Evolutionary conservation across 2,888 invertebrate species (phyloP), one percentile per base, ranked within the genome.

Genomic region (Parnassius apollo): DNA sequence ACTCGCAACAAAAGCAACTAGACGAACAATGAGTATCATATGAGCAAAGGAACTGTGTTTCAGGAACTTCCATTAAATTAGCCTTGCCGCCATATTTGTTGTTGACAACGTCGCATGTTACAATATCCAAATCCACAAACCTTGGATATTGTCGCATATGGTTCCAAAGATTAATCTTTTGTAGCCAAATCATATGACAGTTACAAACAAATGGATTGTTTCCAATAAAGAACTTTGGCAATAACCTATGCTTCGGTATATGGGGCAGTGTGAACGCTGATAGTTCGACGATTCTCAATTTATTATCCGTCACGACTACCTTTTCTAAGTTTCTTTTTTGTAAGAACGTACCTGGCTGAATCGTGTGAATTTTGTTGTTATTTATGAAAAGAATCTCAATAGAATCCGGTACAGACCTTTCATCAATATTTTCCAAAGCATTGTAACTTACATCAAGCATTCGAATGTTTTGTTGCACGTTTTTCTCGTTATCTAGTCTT

Each of bases 111-210:
- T 94, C 94, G 82, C 97, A 97, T 68, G 93, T 94, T 57, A 97
- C 94, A 52, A 93, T 91, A 68, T 96, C 95, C 74, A 96, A 92
- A 87, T 97, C 97, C 77, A 95, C 92, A 69, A 97, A 94, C 74
- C 94, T 93, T 0, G 96, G 96, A 80, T 96, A 95, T 75, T 95
- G 95, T 49, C 95, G 91, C 79, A 94, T 92, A 71, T 94, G 94
- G 73, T 94, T 94, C 85, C 96, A 92, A 75, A 95, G 94, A 86
- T 96, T 96, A 75, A 96, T 94, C 75, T 95, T 93, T 75, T 95
- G 94, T 68, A 97, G 82, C 96, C 96, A 97, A 85, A 96, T 96
- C 95, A 96, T 96, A 67, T 94, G 94, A 89, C 97, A 97, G 86
- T 96, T 95, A 85, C 97, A 97, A 69, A 95, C 93, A 83, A 97